Conservation (phyloP, 2,888 invertebrate genomes). For the Ectemnius lituratus region DNA sequence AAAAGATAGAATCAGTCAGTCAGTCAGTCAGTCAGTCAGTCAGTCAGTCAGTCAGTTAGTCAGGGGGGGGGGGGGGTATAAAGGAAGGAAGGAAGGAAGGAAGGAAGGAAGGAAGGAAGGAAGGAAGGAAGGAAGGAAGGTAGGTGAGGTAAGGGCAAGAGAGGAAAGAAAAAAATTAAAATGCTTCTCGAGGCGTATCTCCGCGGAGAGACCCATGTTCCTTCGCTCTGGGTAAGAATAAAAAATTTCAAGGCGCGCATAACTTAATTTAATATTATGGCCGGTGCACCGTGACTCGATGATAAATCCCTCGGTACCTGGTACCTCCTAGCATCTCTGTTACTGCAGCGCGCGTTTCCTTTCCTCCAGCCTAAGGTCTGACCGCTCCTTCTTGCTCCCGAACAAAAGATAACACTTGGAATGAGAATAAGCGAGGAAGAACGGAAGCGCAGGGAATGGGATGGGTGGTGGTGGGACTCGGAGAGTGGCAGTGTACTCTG, state of each 20-base stretch:
- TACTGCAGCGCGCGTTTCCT: slow-evolving; percentile 22
- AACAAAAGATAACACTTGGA: slow-evolving; percentile 66
- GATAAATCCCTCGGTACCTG: slow-evolving; percentile 64
- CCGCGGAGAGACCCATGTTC: slow-evolving; percentile 28
- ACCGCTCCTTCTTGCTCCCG: slow-evolving; percentile 38
- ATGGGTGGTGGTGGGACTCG: slow-evolving; percentile 14
- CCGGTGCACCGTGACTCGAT: slow-evolving; percentile 56
- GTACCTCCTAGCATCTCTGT: slow-evolving; percentile 35
- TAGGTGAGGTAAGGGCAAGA: background rate
- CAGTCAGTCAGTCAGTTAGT: background rate
- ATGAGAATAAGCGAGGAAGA: slow-evolving; percentile 53
- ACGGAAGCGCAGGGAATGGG: background rate
- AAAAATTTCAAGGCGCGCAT: slow-evolving; percentile 64
- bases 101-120: slow-evolving; percentile 2
- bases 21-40: background rate
- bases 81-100: slow-evolving; percentile 1
- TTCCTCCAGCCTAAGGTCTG: slow-evolving; percentile 34
- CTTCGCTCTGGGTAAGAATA: slow-evolving; percentile 54
- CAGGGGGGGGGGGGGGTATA: background rate
- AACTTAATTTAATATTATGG: slow-evolving; percentile 70
- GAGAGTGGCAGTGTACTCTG: slow-evolving; percentile 40
- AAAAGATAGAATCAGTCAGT: too few relatives aligned
- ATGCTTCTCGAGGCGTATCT: slow-evolving; percentile 17
- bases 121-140: slow-evolving; percentile 12
- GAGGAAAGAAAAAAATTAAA: slow-evolving; percentile 1